phyloP scores from a whole-genome alignment of 2,113 vertebrate species.

The Hippocampus mohnikei region DNA sequence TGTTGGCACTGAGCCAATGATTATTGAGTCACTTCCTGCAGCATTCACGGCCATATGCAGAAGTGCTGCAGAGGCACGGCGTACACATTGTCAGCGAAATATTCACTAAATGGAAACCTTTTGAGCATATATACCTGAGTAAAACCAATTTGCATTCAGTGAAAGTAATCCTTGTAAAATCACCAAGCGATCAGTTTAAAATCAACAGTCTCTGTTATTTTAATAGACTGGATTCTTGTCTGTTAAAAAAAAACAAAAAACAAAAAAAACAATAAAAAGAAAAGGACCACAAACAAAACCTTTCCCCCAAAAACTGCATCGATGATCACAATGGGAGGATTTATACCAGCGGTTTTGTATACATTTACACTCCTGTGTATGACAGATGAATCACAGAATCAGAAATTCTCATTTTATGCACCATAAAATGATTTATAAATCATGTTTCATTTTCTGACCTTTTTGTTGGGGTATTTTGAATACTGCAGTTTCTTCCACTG shows the following conservation, averaged over 20 bases:
- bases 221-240: not conserved
- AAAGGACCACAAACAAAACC: not conserved
- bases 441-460: not conserved
- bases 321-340: not conserved
- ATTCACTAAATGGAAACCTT: slow-evolving; percentile 6
- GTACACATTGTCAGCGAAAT: slow-evolving; percentile 3
- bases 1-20: slow-evolving; percentile 2
- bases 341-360: not conserved
- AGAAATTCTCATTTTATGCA: not conserved
- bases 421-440: not conserved
- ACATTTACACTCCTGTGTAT: not conserved
- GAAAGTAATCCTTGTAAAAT: not conserved
- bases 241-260: too few species aligned
- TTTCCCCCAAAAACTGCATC: not conserved
- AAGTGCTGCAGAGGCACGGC: slow-evolving; percentile 4
- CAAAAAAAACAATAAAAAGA: too few species aligned
- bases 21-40: slow-evolving; percentile 12
- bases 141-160: slow-evolving; percentile 7
- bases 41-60: not conserved
- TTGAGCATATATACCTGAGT: not conserved
- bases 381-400: not conserved
- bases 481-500: not conserved
- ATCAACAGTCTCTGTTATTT: not conserved
- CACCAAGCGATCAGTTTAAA: not conserved
- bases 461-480: slow-evolving; percentile 7